phyloP scores from a whole-genome alignment of 2,888 invertebrate genomes.

The Euproctis similis region DNA sequence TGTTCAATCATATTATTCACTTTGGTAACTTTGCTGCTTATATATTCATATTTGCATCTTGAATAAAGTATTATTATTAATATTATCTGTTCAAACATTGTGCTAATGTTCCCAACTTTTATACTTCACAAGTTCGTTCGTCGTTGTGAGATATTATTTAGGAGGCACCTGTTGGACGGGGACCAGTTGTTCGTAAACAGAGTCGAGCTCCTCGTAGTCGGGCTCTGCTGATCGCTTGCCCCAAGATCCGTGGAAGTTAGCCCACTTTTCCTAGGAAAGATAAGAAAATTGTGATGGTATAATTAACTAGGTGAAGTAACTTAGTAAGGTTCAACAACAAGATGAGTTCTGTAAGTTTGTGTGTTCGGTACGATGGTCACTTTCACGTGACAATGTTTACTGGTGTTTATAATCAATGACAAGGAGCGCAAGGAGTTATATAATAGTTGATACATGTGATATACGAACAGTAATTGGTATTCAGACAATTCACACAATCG shows the following conservation, averaged over 20 bases:
- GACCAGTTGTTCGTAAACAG: constrained; percentile 45
- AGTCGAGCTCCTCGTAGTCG: constrained; percentile 61
- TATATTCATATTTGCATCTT: constrained; percentile 4
- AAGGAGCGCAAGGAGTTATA: too few relatives aligned
- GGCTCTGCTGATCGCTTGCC: constrained; percentile 76
- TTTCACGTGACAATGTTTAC: too few relatives aligned
- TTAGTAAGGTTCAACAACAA: too few relatives aligned
- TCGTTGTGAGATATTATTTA: neutral
- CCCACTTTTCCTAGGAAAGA: constrained; percentile 81
- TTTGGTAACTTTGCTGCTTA: constrained; percentile 2
- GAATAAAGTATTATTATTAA: constrained; percentile 11
- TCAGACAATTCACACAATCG: too few relatives aligned
- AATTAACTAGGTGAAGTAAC: too few relatives aligned
- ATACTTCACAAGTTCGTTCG: too few relatives aligned
- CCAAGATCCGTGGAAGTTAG: constrained; percentile 81
- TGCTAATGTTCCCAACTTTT: constrained; percentile 2
- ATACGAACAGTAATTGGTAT: too few relatives aligned
- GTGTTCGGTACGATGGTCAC: too few relatives aligned
- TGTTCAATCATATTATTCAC: neutral
- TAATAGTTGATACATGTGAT: too few relatives aligned
- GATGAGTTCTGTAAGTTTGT: too few relatives aligned
- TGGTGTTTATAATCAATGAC: too few relatives aligned
- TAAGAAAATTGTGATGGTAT: too few relatives aligned
- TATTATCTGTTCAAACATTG: constrained; percentile 4
- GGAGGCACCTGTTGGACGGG: constrained; percentile 46